Evolutionary conservation across 2,888 invertebrate species (phyloP), one percentile per base, ranked within the genome.

Genomic region (Xylophagus ater): DNA sequence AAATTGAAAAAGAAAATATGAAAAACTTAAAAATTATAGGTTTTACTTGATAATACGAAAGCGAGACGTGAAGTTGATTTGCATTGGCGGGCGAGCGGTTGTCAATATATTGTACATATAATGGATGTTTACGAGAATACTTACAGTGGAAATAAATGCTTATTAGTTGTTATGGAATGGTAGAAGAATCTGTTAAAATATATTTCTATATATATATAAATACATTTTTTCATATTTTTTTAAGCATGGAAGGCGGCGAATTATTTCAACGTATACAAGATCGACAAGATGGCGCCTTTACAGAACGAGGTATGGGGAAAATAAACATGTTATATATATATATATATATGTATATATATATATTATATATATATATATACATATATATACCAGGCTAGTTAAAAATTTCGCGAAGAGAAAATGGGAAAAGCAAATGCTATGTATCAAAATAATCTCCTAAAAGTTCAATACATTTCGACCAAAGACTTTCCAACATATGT

Each of bases 81-180:
- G 24, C 97, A 98, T 63, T 93, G 90, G 84, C 73, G 85, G 51
- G 93, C 87, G 0, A 87, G 87, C 47, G 82, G 81, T 10, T 94
- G 93, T 60, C 74, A 78, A 49, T 84, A 97, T 58, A 93, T 98
- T 54, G 98, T 98, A 6, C 83, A 86, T 62, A 78, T 83, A 48
- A 53, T 59, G 18, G 94, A 97, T 67, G 92, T 97, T 18, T 98
- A 93, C 65, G 94, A 96, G 68, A 98, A 98, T 67, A 76, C 82
- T n/a, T 93, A 94, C 58, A 81, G 82, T 46, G 86, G 84, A 8
- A 82, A 85, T 51, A 81, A 85, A 53, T 97, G 96, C 66, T 73
- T 98, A 3, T 73, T 98, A 6, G 90, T 98, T 24, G 84, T 98
- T n/a, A 98, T 98, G 97, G 98, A 98, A 73, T 93, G 94, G 85